These are phyloP conservation scores for Hippocampus barbouri DNA, from an alignment of 2,113 vertebrate genomes.

Conservation along the genomic window DNA sequence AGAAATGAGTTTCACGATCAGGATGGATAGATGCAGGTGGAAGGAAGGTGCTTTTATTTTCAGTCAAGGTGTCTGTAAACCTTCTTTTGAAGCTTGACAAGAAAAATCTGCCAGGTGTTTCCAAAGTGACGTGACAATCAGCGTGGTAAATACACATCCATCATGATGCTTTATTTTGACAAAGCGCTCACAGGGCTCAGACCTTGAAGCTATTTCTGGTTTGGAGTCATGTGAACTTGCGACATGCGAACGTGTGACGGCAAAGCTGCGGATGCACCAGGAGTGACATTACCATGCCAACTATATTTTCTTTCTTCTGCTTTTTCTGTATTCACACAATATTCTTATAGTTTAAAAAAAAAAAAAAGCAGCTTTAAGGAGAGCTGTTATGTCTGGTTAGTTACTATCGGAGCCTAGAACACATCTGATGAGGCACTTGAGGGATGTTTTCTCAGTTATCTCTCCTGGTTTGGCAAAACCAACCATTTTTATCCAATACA, in stretches of 20 bases:
- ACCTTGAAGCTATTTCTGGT: background rate
- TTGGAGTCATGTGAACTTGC: background rate
- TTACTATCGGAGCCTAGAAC: background rate
- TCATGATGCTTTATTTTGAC: background rate
- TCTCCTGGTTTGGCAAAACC: background rate
- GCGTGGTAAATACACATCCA: background rate
- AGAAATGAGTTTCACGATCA: no score
- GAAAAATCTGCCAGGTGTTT: background rate
- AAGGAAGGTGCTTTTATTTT: background rate
- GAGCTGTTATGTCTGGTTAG: background rate
- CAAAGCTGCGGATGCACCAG: conserved; percentile 7
- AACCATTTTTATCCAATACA: no score
- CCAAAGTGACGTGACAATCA: background rate
- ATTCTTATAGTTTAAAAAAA: background rate
- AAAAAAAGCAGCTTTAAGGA: background rate
- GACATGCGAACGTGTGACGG: conserved; percentile 7
- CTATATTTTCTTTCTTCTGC: conserved; percentile 2
- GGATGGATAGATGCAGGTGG: background rate
- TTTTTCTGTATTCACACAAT: background rate
- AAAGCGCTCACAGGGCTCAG: background rate
- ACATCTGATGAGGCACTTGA: background rate
- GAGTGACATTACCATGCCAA: conserved; percentile 24
- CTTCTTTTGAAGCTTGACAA: background rate
- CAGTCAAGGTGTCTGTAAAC: background rate
- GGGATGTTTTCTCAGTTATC: background rate